These are phyloP conservation scores for Cantharis lateralis DNA, from an alignment of 2,888 invertebrate genomes.

Conservation along the genomic window DNA sequence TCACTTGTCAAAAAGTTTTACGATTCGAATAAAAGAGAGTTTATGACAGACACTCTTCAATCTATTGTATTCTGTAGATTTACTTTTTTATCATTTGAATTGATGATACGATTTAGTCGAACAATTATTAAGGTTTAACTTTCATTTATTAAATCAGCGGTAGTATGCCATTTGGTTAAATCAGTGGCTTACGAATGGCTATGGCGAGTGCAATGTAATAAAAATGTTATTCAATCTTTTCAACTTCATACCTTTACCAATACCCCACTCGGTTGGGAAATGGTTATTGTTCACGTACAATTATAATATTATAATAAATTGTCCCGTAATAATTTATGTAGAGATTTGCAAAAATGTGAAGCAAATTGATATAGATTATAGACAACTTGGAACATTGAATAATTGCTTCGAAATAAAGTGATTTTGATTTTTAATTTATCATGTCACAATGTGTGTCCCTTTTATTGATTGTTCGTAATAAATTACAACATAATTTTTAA, in stretches of 20 bases:
- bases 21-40: background rate
- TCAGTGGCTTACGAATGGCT: background rate
- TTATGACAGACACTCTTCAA: background rate
- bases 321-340: background rate
- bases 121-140: background rate
- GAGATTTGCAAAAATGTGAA: background rate
- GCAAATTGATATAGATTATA: background rate
- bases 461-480: background rate
- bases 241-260: background rate
- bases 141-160: background rate
- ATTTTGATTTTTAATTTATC: conserved; percentile 1
- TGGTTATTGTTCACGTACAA: background rate
- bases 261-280: background rate
- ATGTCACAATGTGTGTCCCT: background rate
- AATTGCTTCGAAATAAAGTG: background rate
- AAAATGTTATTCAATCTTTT: background rate
- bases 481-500: background rate
- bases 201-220: no score
- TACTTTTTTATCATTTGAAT: background rate
- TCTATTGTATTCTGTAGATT: background rate
- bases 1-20: background rate
- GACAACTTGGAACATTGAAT: background rate
- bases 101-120: background rate
- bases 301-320: background rate
- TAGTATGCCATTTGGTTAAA: background rate